A percentile compares a stretch with the other conserved stretches of the same genome.
These are phyloP conservation scores for Hypotaenidia okinawae DNA, from an alignment of 2,797 vertebrate genomes.

Conservation along the genomic window DNA sequence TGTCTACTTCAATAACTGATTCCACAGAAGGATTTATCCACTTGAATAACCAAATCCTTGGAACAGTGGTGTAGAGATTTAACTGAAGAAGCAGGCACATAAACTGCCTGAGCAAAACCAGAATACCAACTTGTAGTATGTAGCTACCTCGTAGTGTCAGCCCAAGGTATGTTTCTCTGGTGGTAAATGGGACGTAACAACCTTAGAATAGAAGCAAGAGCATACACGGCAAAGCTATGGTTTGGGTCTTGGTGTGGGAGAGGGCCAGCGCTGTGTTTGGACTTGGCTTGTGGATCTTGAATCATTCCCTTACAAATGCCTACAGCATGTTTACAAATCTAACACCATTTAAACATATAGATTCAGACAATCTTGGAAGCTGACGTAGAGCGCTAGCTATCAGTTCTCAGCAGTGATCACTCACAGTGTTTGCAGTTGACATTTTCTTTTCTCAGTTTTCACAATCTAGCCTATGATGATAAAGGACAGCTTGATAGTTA, in stretches of 20 bases:
- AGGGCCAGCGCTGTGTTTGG: background rate
- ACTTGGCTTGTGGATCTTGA: background rate
- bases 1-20: background rate
- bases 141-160: background rate
- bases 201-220: background rate
- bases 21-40: background rate
- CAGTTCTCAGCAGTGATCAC: background rate
- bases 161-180: background rate
- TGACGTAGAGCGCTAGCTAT: background rate
- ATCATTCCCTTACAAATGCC: background rate
- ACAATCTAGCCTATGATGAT: background rate
- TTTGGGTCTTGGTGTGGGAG: background rate
- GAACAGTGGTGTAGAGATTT: background rate
- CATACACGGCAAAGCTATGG: accelerated
- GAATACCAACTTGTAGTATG: background rate
- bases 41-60: background rate
- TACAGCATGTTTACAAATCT: background rate
- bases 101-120: background rate
- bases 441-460: background rate
- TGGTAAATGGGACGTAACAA: background rate
- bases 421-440: background rate
- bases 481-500: background rate
- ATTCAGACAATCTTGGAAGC: background rate
- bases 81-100: background rate
- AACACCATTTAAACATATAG: background rate